These are phyloP conservation scores for Odocoileus virginianus DNA, from an alignment of 2,113 vertebrate genomes.

Conservation along the genomic window DNA sequence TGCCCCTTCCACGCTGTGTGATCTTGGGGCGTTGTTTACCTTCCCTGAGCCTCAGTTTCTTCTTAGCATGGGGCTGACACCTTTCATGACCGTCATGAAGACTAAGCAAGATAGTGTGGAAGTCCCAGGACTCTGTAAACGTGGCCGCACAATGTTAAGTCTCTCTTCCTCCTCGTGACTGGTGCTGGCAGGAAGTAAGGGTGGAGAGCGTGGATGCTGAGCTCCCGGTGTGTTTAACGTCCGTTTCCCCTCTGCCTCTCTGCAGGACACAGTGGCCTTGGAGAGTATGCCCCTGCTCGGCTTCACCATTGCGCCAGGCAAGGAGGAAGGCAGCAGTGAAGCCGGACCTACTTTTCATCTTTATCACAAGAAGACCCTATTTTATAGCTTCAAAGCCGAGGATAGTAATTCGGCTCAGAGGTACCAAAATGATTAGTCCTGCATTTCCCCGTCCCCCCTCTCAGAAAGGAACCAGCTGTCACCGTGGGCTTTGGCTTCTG, in stretches of 20 bases:
- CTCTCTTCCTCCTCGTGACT: background rate
- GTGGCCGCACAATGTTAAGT: background rate
- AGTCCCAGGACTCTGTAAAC: background rate
- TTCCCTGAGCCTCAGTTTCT: background rate
- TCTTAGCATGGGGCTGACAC: background rate
- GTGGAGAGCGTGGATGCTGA: background rate
- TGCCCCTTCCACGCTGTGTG: background rate
- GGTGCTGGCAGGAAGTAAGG: background rate
- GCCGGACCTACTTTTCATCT: conserved; percentile 90
- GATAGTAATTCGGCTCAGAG: conserved; percentile 90
- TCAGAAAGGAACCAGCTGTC: background rate
- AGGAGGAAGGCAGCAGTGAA: conserved; percentile 81
- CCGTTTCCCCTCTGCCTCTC: conserved; percentile 39
- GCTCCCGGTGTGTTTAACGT: conserved; percentile 7
- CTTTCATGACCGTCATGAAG: background rate
- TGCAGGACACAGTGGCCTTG: conserved; percentile 93
- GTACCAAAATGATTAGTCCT: conserved; percentile 73
- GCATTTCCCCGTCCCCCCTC: background rate
- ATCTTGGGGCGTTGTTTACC: background rate
- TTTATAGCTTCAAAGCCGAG: conserved; percentile 94
- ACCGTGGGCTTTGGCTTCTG: background rate
- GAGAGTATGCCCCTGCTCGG: conserved; percentile 96
- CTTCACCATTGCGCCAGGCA: conserved; percentile 91
- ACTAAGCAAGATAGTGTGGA: background rate
- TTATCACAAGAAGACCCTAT: conserved; percentile 97